Conservation (phyloP, 2,113 vertebrate species). For the Catharus bicknelli region DNA sequence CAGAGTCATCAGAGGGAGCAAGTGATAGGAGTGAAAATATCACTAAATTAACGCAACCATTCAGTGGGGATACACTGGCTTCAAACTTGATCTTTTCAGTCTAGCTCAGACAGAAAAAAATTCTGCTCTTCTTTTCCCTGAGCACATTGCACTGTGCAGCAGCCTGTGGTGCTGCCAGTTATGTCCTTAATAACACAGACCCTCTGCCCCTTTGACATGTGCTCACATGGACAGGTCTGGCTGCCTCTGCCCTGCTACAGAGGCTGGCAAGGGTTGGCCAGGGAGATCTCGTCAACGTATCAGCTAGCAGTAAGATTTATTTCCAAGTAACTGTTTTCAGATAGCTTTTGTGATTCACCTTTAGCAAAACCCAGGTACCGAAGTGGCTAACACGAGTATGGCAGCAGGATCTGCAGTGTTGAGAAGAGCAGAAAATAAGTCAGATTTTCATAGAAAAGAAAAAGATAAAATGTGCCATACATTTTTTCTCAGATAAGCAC, state of each 20-base stretch:
- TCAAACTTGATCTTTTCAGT: not conserved
- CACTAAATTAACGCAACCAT: not conserved
- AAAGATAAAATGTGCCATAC: not conserved
- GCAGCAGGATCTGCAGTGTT: fast-evolving
- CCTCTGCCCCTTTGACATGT: fast-evolving
- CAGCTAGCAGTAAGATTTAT: not conserved
- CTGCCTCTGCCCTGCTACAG: not conserved
- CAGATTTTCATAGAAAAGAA: not conserved
- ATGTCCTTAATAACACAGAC: not conserved
- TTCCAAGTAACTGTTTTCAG: not conserved
- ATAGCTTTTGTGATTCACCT: not conserved
- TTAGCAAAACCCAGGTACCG: not conserved
- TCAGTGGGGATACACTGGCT: not conserved
- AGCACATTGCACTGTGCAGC: not conserved
- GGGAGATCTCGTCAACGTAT: not conserved
- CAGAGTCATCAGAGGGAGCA: not conserved
- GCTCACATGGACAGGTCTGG: not conserved
- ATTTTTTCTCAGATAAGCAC: not conserved
- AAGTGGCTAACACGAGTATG: not conserved
- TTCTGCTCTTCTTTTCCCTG: not conserved
- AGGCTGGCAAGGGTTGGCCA: not conserved
- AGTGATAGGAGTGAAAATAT: not conserved
- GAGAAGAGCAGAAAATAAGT: not conserved
- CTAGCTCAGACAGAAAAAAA: not conserved
- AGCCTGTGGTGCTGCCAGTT: not conserved